Percentiles rank a stretch among this genome's conserved stretches.
These are phyloP conservation scores for Gouania willdenowi DNA, from an alignment of 2,797 vertebrate species.

Conservation along the genomic window DNA sequence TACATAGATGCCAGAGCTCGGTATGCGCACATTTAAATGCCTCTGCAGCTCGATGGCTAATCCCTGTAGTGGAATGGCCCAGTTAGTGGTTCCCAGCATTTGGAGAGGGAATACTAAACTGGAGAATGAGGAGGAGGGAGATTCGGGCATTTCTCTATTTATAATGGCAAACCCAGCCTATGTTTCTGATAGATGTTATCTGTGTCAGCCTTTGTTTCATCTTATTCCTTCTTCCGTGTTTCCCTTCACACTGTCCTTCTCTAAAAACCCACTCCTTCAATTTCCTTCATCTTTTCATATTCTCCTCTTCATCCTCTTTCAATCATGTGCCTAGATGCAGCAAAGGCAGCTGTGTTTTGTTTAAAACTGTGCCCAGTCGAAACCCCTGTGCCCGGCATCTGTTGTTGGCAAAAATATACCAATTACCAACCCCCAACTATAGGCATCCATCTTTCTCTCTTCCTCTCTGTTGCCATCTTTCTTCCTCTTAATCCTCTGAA, in stretches of 20 bases:
- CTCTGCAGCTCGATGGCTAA: constrained; percentile 59
- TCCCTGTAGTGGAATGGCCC: constrained; percentile 73
- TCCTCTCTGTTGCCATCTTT: constrained; percentile 8
- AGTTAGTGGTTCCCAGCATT: constrained; percentile 64
- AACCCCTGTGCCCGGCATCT: constrained; percentile 53
- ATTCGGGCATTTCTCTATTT: constrained; percentile 54
- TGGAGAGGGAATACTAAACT: constrained; percentile 49
- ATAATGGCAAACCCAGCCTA: constrained; percentile 56
- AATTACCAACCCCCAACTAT: constrained; percentile 43
- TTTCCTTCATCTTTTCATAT: not conserved
- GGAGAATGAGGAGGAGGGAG: constrained; percentile 45
- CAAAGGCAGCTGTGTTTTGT: constrained; percentile 63
- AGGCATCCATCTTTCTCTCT: constrained; percentile 31
- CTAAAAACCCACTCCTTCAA: constrained; percentile 11
- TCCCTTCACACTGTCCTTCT: constrained; percentile 23
- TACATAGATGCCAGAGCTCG: constrained; percentile 40
- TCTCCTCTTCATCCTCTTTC: constrained; percentile 34
- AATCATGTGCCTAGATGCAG: constrained; percentile 61
- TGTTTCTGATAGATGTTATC: constrained; percentile 74
- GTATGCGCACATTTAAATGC: constrained; percentile 56
- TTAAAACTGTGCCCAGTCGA: constrained; percentile 57
- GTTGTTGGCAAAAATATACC: constrained; percentile 43
- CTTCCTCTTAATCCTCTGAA: constrained; percentile 43
- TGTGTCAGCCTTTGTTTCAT: constrained; percentile 74
- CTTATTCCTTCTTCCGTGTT: constrained; percentile 30